Base-by-base conservation (phyloP, 2,888 invertebrate species). In the Drosophila neotestacea region DNA sequence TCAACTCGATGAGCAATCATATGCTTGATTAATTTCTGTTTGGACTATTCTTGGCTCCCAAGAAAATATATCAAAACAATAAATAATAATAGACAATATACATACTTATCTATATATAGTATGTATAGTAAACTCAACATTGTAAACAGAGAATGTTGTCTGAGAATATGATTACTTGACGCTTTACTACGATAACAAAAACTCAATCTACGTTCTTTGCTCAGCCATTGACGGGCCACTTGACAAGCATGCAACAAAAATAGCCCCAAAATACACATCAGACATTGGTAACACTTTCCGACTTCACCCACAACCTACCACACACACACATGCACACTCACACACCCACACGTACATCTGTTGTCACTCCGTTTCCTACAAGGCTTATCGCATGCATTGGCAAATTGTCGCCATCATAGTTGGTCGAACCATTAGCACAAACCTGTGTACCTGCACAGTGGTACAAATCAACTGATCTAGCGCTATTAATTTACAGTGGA, bases 341-440 rank as follows among this genome's bases (percentile, higher is more conserved):
- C 36, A 10, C 42, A 46, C 32, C 48, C 42, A 30, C 41, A 47
- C 55, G 41, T 54, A 73, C 58, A 62, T 10, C 55, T 55, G 59
- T 67, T 56, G 50, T 56, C 58, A 22, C 59, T 47, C 13, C 50
- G n/a, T 32, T 68, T 58, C 32, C 58, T 27, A 58, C 47, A 38
- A 61, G 69, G 72, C 87, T 84, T 84, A 84, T 89, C 84, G 64
- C 89, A 58, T 79, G 85, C 88, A 84, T 84, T 84, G 89, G 81
- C 89, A 89, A 89, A 84, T 84, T 84, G 89, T 84, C 84, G 88
- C 88, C 85, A 70, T 81, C 79, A 78, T 89, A 78, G 76, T 42
- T 55, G 70, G 80, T 41, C 66, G 44, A 59, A 48, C 66, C 64
- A 64, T 39, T 39, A 60, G 46, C 58, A 39, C 22, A 52, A 44